Evolutionary conservation across 35 echinoderm and acorn worm genomes (phyloP).

Genomic region (Apostichopus japonicus): DNA sequence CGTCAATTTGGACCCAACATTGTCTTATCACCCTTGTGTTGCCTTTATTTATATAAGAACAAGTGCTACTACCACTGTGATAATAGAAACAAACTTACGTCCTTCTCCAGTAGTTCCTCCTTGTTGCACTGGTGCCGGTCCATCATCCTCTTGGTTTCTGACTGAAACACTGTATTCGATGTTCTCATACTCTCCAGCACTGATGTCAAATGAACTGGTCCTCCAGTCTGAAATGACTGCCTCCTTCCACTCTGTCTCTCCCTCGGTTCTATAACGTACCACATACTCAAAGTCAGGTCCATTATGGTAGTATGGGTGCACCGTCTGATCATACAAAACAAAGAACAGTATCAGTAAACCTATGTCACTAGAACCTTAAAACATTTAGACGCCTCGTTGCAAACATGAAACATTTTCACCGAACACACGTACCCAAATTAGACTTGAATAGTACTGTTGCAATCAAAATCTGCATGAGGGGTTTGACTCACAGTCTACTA

Average conservation of each 20-base stretch:
- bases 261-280: constrained; percentile 47
- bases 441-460: too few species aligned
- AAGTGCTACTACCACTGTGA: too few species aligned
- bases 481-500: too few species aligned
- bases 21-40: too few species aligned
- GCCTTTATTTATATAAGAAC: too few species aligned
- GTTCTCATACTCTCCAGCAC: constrained; percentile 20
- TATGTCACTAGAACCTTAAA: too few species aligned
- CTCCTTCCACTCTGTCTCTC: background rate
- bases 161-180: constrained; percentile 45
- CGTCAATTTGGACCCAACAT: too few species aligned
- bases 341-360: too few species aligned
- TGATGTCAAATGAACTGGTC: constrained; percentile 21
- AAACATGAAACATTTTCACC: too few species aligned
- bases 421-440: too few species aligned
- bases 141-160: background rate
- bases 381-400: too few species aligned
- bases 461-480: too few species aligned
- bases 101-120: constrained; percentile 40
- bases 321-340: constrained; percentile 22
- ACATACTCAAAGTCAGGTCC: constrained; percentile 75
- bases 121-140: background rate
- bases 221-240: background rate
- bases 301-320: constrained; percentile 71
- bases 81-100: constrained; percentile 20